A percentile compares a stretch with the other conserved stretches of the same genome.
phyloP scores from a whole-genome alignment of 1,140 invertebrate species.

The Andrena cerasifolii region DNA sequence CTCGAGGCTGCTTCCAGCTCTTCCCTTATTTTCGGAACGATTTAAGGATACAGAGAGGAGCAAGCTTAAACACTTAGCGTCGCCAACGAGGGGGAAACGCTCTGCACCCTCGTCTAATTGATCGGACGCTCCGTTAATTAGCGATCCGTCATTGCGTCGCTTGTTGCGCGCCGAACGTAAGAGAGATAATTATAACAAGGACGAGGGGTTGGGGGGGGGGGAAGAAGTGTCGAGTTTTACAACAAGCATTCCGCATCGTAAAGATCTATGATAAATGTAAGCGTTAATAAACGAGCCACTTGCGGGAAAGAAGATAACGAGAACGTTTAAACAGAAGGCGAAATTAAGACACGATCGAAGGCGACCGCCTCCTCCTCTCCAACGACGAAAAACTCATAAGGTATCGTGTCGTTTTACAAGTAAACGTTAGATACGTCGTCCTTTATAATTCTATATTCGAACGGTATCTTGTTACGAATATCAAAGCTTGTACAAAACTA shows the following conservation, averaged over 20 bases:
- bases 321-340: not conserved
- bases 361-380: slow-evolving; percentile 16
- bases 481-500: slow-evolving; percentile 72
- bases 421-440: slow-evolving; percentile 32
- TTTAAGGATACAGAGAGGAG: not conserved
- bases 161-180: not conserved
- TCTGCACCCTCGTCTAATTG: not conserved
- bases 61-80: not conserved
- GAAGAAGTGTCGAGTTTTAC: slow-evolving; percentile 19
- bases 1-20: too few relatives aligned
- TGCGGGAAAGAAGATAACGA: too few relatives aligned
- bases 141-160: not conserved
- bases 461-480: slow-evolving; percentile 64
- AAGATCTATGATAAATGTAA: slow-evolving; percentile 44
- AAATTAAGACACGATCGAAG: slow-evolving; percentile 1
- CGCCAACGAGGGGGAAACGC: not conserved
- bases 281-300: slow-evolving; percentile 16
- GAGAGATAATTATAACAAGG: slow-evolving; percentile 10
- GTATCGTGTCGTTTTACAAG: slow-evolving; percentile 46
- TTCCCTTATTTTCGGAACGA: not conserved
- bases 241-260: slow-evolving; percentile 27
- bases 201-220: not conserved
- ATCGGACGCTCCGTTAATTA: slow-evolving; percentile 34
- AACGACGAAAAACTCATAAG: slow-evolving; percentile 58
- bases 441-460: slow-evolving; percentile 48